Evolutionary conservation across 2,797 vertebrate genomes (phyloP).

Genomic region (Galago senegalensis): DNA sequence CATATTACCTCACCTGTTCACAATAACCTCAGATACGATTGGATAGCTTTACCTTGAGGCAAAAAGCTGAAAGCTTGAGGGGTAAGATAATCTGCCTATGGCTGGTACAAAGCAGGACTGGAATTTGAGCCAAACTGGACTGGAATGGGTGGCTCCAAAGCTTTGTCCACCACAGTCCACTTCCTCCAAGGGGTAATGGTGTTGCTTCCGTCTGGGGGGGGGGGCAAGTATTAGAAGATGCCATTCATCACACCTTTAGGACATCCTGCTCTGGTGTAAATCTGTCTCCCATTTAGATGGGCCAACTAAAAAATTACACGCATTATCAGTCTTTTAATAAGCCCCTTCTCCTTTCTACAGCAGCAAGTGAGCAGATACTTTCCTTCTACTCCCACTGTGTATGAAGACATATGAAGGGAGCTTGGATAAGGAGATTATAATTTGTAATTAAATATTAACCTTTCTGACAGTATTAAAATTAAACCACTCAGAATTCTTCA

Average conservation of each 20-base stretch:
- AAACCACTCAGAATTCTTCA: constrained; percentile 74
- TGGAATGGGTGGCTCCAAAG: not conserved
- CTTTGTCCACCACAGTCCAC: not conserved
- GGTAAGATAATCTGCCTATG: not conserved
- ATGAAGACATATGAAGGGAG: constrained; percentile 77
- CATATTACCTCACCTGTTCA: not conserved
- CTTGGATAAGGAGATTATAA: constrained; percentile 79
- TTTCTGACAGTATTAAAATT: constrained; percentile 82
- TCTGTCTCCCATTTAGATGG: not conserved
- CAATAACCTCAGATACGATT: not conserved
- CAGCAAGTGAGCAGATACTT: constrained; percentile 64
- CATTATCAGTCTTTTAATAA: constrained; percentile 32
- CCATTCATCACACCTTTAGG: not conserved
- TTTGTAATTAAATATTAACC: constrained; percentile 85
- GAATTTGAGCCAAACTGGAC: not conserved
- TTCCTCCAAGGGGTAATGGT: not conserved
- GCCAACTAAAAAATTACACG: constrained; percentile 17
- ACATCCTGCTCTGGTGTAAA: not conserved
- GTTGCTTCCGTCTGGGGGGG: not conserved
- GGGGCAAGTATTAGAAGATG: not conserved
- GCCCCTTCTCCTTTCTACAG: constrained; percentile 20
- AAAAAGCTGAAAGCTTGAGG: not conserved
- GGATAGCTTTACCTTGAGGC: not conserved
- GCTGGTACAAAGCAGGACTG: not conserved
- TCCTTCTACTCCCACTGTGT: constrained; percentile 58